These are phyloP conservation scores for Drosophila kepulauana DNA, from an alignment of 1,140 invertebrate species.

Conservation along the genomic window DNA sequence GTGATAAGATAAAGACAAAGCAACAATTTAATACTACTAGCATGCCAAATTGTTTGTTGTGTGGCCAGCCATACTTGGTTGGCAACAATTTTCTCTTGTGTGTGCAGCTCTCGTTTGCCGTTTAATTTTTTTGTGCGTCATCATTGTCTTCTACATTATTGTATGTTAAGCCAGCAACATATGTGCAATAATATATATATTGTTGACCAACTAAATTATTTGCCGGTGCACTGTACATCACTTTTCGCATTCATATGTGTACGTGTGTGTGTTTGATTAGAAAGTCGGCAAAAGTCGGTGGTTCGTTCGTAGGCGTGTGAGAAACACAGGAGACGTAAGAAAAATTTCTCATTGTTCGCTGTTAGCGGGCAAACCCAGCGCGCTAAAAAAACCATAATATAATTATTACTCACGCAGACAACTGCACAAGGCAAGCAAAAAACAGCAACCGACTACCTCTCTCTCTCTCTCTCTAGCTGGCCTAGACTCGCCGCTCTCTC, in stretches of 20 bases:
- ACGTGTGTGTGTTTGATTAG: constrained; percentile 68
- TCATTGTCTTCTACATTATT: constrained; percentile 47
- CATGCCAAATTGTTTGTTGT: neutral
- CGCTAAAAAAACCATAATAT: constrained; percentile 44
- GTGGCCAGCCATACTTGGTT: neutral
- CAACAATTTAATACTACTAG: neutral
- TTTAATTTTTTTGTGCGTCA: constrained; percentile 75
- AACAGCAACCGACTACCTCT: constrained; percentile 15
- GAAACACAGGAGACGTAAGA: constrained; percentile 44
- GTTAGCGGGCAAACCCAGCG: constrained; percentile 21
- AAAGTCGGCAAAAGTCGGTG: constrained; percentile 56
- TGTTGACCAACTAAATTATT: constrained; percentile 56
- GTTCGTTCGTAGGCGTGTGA: constrained; percentile 2
- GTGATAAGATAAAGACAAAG: neutral
- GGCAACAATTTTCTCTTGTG: constrained; percentile 28
- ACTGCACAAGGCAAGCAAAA: constrained; percentile 24
- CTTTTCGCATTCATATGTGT: constrained; percentile 47
- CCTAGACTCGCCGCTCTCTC: neutral
- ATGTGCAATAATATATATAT: constrained; percentile 40
- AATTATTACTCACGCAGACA: constrained; percentile 42
- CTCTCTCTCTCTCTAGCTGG: constrained; percentile 18
- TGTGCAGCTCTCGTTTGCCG: constrained; percentile 29
- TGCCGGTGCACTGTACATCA: constrained; percentile 58
- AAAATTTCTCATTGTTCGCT: constrained; percentile 50
- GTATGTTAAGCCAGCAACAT: constrained; percentile 27